Evolutionary conservation across 2,113 vertebrate species (phyloP), one percentile per base, ranked within the genome.

Genomic region (Paracyprichromis sp.): DNA sequence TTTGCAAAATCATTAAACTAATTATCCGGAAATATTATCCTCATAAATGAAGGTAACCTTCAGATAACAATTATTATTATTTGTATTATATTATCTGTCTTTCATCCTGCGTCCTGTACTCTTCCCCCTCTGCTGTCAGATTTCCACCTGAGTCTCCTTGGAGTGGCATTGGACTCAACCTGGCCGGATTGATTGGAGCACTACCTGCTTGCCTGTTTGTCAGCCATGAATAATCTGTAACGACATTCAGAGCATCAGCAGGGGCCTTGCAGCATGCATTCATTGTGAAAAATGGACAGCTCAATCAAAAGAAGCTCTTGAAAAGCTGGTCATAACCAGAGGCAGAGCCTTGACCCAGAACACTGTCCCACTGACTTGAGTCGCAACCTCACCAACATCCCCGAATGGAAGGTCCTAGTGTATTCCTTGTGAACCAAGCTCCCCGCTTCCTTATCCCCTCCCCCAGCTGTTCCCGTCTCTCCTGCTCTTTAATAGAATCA

Each of bases 201-300:
- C 88, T 92, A 93, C 93, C 91, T 93, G 90, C 84, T 86, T 83
- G 83, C 90, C 89, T 92, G 94, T 94, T 95, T 95, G 92, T 93
- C 94, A 94, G 92, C 94, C 95, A 95, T 96, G 94, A 96, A 95
- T 95, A 95, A 95, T 96, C 94, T 93, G 90, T 93, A 96, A 93
- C 88, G 93, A 94, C 93, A 92, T 91, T 89, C 87, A 29, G 86
- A 59, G 92, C 92, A 86, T 91, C 71, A 88, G 92, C 86, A 6
- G 91, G 89, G 95, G 93, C 95, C 95, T 95, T 94, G 96, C 94
- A 87, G 84, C 34, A 12, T 61, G 86, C 90, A 93, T 93, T 92
- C 89, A 94, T 93, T 90, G 90, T 93, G 87, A 88, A 89, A 94
- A 96, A 94, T 93, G 92, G 95, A 95, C 90, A 93, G 92, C 93